Conservation (phyloP, 2,113 vertebrate genomes). For the Corythornis madagascariensis region DNA sequence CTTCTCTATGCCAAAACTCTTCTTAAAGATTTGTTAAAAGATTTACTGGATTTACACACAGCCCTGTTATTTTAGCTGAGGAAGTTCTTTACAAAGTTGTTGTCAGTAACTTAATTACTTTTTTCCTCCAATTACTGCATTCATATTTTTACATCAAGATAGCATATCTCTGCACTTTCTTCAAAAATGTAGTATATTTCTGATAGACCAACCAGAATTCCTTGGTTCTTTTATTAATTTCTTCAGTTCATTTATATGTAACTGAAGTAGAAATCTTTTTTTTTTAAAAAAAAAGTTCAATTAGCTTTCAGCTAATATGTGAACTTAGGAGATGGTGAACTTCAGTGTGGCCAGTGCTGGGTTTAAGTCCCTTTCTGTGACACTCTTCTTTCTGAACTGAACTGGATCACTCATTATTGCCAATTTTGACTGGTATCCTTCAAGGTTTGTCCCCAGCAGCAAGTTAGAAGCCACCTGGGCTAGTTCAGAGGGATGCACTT, state of each 20-base stretch:
- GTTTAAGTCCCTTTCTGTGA: background rate
- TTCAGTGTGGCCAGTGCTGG: background rate
- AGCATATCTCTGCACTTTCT: background rate
- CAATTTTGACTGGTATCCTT: background rate
- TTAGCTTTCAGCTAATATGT: background rate
- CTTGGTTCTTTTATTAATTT: background rate
- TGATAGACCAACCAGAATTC: background rate
- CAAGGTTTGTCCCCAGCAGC: background rate
- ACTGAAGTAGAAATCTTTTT: background rate
- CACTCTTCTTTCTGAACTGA: background rate
- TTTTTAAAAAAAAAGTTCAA: background rate
- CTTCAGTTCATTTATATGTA: background rate
- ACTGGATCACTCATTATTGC: background rate
- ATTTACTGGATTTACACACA: conserved; percentile 30
- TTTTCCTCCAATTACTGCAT: background rate
- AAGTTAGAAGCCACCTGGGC: background rate
- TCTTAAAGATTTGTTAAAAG: conserved; percentile 22
- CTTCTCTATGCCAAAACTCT: conserved; percentile 4
- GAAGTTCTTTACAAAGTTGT: background rate
- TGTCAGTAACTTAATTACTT: background rate
- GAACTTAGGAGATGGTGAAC: background rate
- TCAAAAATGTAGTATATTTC: background rate
- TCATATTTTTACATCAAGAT: conserved; percentile 12
- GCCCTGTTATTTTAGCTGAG: conserved; percentile 20
- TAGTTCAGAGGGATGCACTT: background rate